A percentile compares a stretch with the other conserved stretches of the same genome.
Conservation (phyloP, 2,888 invertebrate species). For the Suillia variegata region DNA sequence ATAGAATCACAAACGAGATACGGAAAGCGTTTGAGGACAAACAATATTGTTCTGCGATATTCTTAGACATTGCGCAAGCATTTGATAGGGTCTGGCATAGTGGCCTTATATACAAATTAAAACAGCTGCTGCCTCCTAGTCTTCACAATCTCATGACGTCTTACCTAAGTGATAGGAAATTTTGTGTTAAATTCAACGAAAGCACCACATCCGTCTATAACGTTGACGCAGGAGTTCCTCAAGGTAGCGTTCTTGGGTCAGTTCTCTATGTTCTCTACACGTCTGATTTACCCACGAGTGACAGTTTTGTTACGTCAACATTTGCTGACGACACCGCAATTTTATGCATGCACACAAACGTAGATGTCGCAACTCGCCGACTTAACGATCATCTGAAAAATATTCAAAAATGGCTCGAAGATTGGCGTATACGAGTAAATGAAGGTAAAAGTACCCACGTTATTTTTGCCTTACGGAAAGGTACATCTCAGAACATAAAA, state of each 20-base stretch:
- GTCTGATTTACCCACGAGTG: not conserved
- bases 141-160: not conserved
- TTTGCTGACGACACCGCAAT: conserved; percentile 3
- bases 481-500: not conserved
- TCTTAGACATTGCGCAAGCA: not conserved
- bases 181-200: not conserved
- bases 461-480: not conserved
- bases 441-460: not conserved
- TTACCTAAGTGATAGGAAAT: not conserved
- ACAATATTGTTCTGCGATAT: not conserved
- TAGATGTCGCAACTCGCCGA: not conserved
- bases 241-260: not conserved
- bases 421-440: not conserved
- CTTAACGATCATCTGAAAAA: not conserved
- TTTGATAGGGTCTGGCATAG: not conserved
- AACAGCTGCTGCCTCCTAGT: not conserved
- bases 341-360: not conserved
- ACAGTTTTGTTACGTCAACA: not conserved
- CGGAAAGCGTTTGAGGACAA: no score
- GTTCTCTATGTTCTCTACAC: not conserved
- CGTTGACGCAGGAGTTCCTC: conserved; percentile 2
- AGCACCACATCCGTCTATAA: no score
- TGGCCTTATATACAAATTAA: not conserved
- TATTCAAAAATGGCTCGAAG: not conserved
- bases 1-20: no score